Conservation (phyloP, 2,888 invertebrate species). For the Pandemis heparana region DNA sequence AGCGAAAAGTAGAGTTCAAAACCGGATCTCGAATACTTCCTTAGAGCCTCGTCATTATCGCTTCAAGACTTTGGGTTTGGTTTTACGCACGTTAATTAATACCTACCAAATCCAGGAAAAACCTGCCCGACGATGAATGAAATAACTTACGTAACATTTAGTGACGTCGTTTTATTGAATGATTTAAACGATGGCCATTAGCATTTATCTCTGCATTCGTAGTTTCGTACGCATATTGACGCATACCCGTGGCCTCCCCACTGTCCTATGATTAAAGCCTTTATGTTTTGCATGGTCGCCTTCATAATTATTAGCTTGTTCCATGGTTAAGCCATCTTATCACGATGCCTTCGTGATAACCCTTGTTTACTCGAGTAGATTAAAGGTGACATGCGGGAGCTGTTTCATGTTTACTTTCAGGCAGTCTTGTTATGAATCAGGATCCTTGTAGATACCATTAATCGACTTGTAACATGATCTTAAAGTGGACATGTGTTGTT, state of each 20-base stretch:
- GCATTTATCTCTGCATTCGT: slow-evolving; percentile 2
- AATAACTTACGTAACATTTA: neutral
- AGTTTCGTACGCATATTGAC: slow-evolving; percentile 14
- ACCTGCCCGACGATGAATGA: neutral
- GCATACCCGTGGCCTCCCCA: slow-evolving; percentile 9
- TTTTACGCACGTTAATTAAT: neutral
- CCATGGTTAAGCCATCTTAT: slow-evolving; percentile 20
- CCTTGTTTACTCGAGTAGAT: slow-evolving; percentile 29
- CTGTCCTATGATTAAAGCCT: neutral
- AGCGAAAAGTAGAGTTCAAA: neutral
- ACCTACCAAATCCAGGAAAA: slow-evolving; percentile 4
- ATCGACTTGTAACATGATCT: slow-evolving; percentile 2
- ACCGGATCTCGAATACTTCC: neutral
- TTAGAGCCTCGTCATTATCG: neutral
- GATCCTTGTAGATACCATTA: neutral
- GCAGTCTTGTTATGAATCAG: slow-evolving; percentile 22
- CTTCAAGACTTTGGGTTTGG: neutral
- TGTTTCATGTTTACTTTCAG: slow-evolving; percentile 19
- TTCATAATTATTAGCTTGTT: neutral
- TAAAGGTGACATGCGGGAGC: slow-evolving; percentile 25
- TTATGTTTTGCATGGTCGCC: neutral
- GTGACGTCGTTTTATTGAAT: slow-evolving; percentile 1
- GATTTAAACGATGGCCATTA: neutral
- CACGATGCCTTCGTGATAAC: slow-evolving; percentile 32
- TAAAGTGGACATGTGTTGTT: neutral